These are phyloP conservation scores for Catostomus latipinnis DNA, from an alignment of 2,797 vertebrate species.

Conservation along the genomic window DNA sequence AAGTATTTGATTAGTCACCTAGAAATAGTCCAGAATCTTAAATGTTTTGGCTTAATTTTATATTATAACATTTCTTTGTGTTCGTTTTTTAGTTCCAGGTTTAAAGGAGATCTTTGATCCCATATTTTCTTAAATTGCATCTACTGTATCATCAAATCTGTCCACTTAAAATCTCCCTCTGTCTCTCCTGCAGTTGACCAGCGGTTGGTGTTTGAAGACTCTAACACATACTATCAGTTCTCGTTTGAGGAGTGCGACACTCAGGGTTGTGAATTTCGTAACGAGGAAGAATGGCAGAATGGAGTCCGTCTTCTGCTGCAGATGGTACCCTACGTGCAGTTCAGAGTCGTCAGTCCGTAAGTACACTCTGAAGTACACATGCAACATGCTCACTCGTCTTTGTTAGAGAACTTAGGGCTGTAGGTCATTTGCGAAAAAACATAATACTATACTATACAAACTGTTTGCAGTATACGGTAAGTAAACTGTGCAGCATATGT, in stretches of 20 bases:
- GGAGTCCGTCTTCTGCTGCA: constrained; percentile 90
- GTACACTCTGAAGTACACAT: constrained; percentile 61
- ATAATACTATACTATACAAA: constrained; percentile 19
- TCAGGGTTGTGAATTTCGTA: constrained; percentile 90
- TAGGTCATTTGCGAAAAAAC: constrained; percentile 31
- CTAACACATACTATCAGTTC: constrained; percentile 95
- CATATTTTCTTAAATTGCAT: too few relatives aligned
- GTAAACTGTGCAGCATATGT: neutral
- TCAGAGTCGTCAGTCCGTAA: constrained; percentile 88
- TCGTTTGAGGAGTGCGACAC: constrained; percentile 93
- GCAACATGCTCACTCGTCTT: neutral
- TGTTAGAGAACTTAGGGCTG: too few relatives aligned
- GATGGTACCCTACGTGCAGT: constrained; percentile 86
- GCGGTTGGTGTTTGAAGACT: constrained; percentile 91
- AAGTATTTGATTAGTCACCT: too few relatives aligned
- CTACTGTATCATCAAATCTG: neutral
- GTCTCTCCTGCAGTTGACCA: constrained; percentile 84
- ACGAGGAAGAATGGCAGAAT: constrained; percentile 91
- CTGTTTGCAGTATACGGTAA: neutral
- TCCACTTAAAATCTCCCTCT: constrained; percentile 1
- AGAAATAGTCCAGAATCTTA: too few relatives aligned
- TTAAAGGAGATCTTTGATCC: too few relatives aligned
- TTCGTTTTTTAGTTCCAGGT: too few relatives aligned
- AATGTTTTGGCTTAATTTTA: too few relatives aligned
- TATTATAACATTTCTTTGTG: too few relatives aligned